phyloP scores from a whole-genome alignment of 1,140 invertebrate species.

The Drosophila subpulchrella region DNA sequence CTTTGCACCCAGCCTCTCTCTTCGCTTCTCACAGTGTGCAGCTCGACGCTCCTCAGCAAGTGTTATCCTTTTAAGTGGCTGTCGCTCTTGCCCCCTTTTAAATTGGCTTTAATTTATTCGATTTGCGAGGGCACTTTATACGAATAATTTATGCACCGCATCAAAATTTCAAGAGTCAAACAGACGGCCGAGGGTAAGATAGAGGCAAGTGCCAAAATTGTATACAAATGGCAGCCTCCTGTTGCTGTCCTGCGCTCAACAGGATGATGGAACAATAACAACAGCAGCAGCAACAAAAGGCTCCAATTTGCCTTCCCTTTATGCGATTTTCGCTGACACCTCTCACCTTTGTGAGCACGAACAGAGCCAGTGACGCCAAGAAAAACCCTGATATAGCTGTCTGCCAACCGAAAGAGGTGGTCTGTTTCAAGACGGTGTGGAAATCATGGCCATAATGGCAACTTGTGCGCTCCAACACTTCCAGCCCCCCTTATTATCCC shows the following conservation, averaged over 20 bases:
- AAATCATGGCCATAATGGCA: constrained; percentile 61
- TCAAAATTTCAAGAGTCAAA: constrained; percentile 59
- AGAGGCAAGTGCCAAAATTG: constrained; percentile 49
- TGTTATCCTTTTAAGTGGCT: constrained; percentile 35
- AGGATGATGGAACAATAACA: constrained; percentile 46
- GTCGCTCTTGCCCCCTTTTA: constrained; percentile 43
- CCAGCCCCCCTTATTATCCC: constrained; percentile 33
- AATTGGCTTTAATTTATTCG: constrained; percentile 68
- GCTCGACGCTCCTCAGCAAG: not conserved
- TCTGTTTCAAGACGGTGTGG: constrained; percentile 9
- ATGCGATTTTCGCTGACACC: constrained; percentile 59
- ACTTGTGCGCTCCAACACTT: constrained; percentile 52
- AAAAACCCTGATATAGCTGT: constrained; percentile 12
- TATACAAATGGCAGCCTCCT: constrained; percentile 49
- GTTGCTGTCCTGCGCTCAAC: constrained; percentile 56
- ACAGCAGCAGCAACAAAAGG: constrained; percentile 30
- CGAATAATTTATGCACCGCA: constrained; percentile 57
- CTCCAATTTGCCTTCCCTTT: constrained; percentile 55
- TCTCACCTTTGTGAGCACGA: constrained; percentile 50
- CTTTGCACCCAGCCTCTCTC: not conserved
- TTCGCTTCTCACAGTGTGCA: constrained; percentile 5
- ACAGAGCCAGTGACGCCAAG: constrained; percentile 20
- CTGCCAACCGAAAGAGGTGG: not conserved
- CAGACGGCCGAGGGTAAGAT: constrained; percentile 4
- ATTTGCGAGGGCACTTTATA: constrained; percentile 51